Conservation (phyloP, 2,888 invertebrate genomes). For the Iselma pallidipennis region DNA sequence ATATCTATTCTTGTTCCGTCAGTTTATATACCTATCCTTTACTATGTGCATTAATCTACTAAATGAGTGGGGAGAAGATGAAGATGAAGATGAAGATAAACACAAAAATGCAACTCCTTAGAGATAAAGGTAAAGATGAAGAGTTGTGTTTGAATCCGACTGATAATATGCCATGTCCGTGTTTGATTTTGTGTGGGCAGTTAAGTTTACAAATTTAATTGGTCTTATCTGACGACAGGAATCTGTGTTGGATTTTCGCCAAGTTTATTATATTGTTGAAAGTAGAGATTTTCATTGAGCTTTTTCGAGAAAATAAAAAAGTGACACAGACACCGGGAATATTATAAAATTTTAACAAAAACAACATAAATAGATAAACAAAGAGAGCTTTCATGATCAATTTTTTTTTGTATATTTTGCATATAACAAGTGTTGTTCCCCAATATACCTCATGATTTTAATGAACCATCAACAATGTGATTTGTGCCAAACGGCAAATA, state of each 20-base stretch:
- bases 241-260: slow-evolving; percentile 14
- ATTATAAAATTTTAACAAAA: slow-evolving; percentile 6
- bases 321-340: slow-evolving; percentile 15
- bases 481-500: neutral
- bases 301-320: no score
- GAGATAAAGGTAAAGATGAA: no score
- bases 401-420: neutral
- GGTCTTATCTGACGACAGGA: slow-evolving; percentile 27
- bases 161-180: slow-evolving; percentile 9
- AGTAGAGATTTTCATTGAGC: slow-evolving; percentile 28
- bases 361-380: neutral
- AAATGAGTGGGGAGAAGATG: no score
- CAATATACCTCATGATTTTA: neutral
- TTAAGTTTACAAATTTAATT: slow-evolving; percentile 28
- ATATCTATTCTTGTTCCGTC: no score
- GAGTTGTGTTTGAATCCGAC: no score
- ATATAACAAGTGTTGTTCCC: neutral
- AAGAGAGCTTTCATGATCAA: neutral
- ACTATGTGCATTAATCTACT: no score
- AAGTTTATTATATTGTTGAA: slow-evolving; percentile 22
- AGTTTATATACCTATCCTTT: no score
- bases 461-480: neutral
- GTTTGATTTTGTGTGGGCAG: slow-evolving; percentile 15
- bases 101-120: no score
- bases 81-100: no score